These are phyloP conservation scores for Drosophila arizonae DNA, from an alignment of 1,140 invertebrate species.

Conservation along the genomic window DNA sequence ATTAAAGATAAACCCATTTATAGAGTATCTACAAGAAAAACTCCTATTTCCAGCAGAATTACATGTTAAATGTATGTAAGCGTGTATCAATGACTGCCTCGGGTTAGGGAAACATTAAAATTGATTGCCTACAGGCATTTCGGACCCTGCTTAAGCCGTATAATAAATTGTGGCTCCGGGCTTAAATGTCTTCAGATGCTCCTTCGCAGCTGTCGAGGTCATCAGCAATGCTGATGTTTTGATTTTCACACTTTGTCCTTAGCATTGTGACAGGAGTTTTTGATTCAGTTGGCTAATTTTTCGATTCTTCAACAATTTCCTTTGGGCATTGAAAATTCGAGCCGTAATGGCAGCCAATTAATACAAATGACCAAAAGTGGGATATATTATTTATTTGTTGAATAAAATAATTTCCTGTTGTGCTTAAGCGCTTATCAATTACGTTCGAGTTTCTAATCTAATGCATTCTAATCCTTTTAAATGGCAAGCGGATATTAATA, in stretches of 20 bases:
- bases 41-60: neutral
- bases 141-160: slow-evolving; percentile 9
- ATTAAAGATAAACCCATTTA: neutral
- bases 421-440: slow-evolving; percentile 56
- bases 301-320: slow-evolving; percentile 19
- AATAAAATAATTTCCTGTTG: slow-evolving; percentile 62
- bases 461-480: slow-evolving; percentile 59
- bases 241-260: slow-evolving; percentile 34
- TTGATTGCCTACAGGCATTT: slow-evolving; percentile 54
- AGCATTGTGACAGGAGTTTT: slow-evolving; percentile 18
- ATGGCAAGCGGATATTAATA: slow-evolving; percentile 72
- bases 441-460: slow-evolving; percentile 49
- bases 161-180: slow-evolving; percentile 36
- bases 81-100: slow-evolving; percentile 36
- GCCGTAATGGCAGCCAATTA: slow-evolving; percentile 43
- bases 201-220: slow-evolving; percentile 9
- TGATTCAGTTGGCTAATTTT: slow-evolving; percentile 10
- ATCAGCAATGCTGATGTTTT: slow-evolving; percentile 32
- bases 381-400: slow-evolving; percentile 36
- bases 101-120: slow-evolving; percentile 58
- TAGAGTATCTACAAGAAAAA: neutral
- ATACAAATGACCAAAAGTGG: slow-evolving; percentile 38
- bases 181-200: slow-evolving; percentile 7
- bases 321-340: slow-evolving; percentile 1
- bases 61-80: slow-evolving; percentile 11